Percentiles rank a stretch among this genome's conserved stretches.
These are phyloP conservation scores for Mesaphorura yosii DNA, from an alignment of 1,140 invertebrate genomes.

Conservation along the genomic window DNA sequence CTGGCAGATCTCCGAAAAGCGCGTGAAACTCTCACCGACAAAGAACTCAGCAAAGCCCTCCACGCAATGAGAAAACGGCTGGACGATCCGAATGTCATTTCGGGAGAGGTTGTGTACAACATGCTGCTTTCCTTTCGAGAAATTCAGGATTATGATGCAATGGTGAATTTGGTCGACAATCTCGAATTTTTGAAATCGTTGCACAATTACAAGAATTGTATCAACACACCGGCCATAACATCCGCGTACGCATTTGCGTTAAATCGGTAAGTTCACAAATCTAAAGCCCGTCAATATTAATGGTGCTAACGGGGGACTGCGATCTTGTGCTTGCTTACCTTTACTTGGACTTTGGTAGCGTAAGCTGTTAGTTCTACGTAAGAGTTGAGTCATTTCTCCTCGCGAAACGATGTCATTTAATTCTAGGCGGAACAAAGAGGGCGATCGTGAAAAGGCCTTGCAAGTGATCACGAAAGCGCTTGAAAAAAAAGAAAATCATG, in stretches of 20 bases:
- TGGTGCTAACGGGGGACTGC: too few relatives aligned
- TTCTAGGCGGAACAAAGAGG: slow-evolving; percentile 74
- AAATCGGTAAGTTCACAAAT: slow-evolving; percentile 65
- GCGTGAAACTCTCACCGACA: slow-evolving; percentile 70
- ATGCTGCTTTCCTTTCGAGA: slow-evolving; percentile 85
- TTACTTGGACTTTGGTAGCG: background rate
- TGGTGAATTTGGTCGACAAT: slow-evolving; percentile 94
- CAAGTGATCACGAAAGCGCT: slow-evolving; percentile 80
- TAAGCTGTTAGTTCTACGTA: too few relatives aligned
- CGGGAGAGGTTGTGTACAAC: slow-evolving; percentile 84
- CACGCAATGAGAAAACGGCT: slow-evolving; percentile 82
- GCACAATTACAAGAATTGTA: slow-evolving; percentile 77
- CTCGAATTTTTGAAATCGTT: slow-evolving; percentile 59
- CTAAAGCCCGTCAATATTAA: too few relatives aligned
- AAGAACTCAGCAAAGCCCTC: slow-evolving; percentile 71
- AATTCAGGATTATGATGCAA: slow-evolving; percentile 93
- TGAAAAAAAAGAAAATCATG: slow-evolving; percentile 83
- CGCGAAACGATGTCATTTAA: too few relatives aligned
- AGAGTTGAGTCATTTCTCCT: too few relatives aligned
- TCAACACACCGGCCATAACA: slow-evolving; percentile 77
- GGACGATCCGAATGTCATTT: slow-evolving; percentile 93
- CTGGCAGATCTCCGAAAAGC: slow-evolving; percentile 84
- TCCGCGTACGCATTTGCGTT: slow-evolving; percentile 94
- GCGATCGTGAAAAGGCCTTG: slow-evolving; percentile 87
- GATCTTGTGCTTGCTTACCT: background rate